phyloP scores from a whole-genome alignment of 2,797 vertebrate species.

The Buphagus erythrorhynchus region DNA sequence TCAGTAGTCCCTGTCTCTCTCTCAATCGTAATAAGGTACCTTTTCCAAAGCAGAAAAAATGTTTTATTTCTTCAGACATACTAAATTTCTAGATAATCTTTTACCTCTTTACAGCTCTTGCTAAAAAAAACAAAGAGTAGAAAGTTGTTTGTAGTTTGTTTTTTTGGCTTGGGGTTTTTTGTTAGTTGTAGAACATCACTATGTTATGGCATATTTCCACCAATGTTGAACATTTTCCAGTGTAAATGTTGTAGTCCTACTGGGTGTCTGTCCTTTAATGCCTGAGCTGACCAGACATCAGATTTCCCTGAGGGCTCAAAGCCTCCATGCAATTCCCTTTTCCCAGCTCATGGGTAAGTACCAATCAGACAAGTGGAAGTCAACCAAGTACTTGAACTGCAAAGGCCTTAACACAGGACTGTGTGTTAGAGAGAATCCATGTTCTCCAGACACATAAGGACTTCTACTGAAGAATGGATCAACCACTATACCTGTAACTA shows the following conservation, averaged over 20 bases:
- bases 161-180: neutral
- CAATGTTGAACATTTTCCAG: neutral
- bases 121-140: neutral
- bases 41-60: neutral
- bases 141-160: neutral
- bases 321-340: neutral
- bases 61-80: neutral
- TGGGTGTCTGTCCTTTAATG: neutral
- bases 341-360: neutral
- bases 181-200: neutral
- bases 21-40: neutral
- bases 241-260: neutral
- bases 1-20: too few relatives aligned
- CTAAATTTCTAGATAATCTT: neutral
- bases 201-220: neutral
- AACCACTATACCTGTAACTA: neutral
- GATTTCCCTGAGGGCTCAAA: neutral
- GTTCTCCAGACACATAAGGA: neutral
- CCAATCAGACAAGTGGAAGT: neutral
- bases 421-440: neutral
- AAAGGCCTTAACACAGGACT: neutral
- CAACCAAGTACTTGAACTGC: neutral
- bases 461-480: neutral
- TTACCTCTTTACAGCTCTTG: neutral
- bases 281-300: neutral